Evolutionary conservation across 2,888 invertebrate genomes (phyloP).

Genomic region (Bimastos eiseni): DNA sequence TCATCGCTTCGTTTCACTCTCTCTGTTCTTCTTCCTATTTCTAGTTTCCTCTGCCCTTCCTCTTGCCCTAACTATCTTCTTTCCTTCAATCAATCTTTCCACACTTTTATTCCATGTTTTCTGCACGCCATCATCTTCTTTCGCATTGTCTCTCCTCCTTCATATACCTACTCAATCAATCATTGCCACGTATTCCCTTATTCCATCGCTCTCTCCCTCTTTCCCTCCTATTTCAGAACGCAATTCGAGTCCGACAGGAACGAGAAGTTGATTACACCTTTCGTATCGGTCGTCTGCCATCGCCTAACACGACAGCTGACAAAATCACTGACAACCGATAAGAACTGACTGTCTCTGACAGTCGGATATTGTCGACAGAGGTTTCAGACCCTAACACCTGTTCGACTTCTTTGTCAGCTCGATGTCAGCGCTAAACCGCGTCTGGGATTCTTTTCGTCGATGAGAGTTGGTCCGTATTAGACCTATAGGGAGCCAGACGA

Average conservation of each 20-base stretch:
- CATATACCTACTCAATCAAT: background rate
- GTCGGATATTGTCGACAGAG: background rate
- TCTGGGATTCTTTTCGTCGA: background rate
- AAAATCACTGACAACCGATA: background rate
- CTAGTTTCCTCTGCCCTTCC: background rate
- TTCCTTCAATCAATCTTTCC: background rate
- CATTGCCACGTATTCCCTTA: background rate
- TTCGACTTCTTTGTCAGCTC: background rate
- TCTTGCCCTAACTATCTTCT: background rate
- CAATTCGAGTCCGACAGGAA: background rate
- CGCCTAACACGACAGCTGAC: background rate
- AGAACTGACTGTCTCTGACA: background rate
- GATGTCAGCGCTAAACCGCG: background rate
- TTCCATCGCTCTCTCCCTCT: background rate
- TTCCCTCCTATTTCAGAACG: background rate
- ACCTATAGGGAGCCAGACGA: background rate
- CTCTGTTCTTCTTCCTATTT: background rate
- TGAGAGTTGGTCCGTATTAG: background rate
- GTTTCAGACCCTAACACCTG: background rate
- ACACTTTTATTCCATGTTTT: background rate
- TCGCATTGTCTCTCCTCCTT: background rate
- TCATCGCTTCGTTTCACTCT: background rate
- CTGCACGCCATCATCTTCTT: background rate
- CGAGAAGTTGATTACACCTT: background rate
- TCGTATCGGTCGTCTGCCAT: background rate